These are phyloP conservation scores for Emmelina monodactyla DNA, from an alignment of 2,888 invertebrate species.

Conservation along the genomic window DNA sequence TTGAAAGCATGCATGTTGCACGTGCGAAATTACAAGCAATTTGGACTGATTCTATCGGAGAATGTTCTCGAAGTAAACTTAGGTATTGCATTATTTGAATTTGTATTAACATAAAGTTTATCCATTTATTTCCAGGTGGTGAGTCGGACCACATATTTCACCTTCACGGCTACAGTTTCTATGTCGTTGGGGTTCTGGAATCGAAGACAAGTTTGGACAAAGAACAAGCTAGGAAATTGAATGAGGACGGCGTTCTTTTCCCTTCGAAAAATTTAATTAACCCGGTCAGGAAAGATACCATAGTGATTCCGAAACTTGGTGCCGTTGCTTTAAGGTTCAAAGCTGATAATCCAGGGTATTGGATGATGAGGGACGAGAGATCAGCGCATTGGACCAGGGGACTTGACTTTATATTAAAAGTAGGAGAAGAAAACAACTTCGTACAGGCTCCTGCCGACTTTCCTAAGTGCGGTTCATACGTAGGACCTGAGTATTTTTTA, in stretches of 20 bases:
- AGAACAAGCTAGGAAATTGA: constrained; percentile 64
- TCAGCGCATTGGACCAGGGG: constrained; percentile 79
- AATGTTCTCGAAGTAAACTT: too few species aligned
- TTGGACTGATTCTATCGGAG: too few species aligned
- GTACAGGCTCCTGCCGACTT: constrained; percentile 74
- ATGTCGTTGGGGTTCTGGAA: constrained; percentile 67
- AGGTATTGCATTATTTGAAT: background rate
- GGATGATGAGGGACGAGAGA: constrained; percentile 82
- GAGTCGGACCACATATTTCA: constrained; percentile 76
- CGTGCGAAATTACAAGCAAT: too few species aligned
- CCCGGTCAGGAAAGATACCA: constrained; percentile 76
- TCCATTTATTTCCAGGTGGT: constrained; percentile 59
- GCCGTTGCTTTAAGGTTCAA: constrained; percentile 75
- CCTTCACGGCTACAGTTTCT: constrained; percentile 78
- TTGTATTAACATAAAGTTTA: too few species aligned
- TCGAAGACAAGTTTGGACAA: constrained; percentile 59
- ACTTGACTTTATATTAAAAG: constrained; percentile 76
- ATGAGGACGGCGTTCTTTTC: constrained; percentile 64
- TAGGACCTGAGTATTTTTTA: constrained; percentile 78
- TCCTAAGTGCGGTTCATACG: constrained; percentile 79
- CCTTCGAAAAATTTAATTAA: constrained; percentile 61
- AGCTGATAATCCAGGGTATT: constrained; percentile 81
- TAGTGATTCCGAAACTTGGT: constrained; percentile 75
- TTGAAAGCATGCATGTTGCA: too few species aligned
- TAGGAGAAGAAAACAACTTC: constrained; percentile 72